A percentile compares a stretch with the other conserved stretches of the same genome.
Conservation (phyloP, 2,113 vertebrate genomes). For the Corythaixoides concolor region DNA sequence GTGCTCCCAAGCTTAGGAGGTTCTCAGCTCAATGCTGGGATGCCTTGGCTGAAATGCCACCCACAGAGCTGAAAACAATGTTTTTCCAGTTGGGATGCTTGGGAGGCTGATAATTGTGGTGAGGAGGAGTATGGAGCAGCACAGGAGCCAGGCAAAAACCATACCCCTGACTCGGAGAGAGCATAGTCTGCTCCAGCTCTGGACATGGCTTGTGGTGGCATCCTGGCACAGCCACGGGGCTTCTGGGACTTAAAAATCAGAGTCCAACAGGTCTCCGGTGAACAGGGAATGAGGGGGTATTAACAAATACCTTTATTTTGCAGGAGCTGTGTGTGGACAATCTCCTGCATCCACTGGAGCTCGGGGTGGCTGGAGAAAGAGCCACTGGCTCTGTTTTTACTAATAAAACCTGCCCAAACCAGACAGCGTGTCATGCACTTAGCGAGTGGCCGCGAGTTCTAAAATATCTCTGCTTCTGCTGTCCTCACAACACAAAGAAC, state of each 20-base stretch:
- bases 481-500: not conserved
- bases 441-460: not conserved
- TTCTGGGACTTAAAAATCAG: not conserved
- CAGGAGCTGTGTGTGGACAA: not conserved
- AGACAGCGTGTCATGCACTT: not conserved
- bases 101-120: fast-evolving
- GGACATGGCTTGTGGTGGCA: not conserved
- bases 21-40: not conserved
- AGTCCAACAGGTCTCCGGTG: not conserved
- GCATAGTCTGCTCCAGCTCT: not conserved
- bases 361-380: not conserved
- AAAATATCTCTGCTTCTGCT: not conserved
- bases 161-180: not conserved
- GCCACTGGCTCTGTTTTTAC: not conserved
- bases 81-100: not conserved
- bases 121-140: not conserved
- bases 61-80: fast-evolving
- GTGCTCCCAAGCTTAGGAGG: no score
- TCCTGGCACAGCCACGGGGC: no score
- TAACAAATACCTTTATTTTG: not conserved
- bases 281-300: not conserved
- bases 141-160: not conserved
- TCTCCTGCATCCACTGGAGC: not conserved
- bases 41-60: not conserved
- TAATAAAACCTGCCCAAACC: not conserved